Percentiles rank a stretch among this genome's conserved stretches.
phyloP scores from a whole-genome alignment of 1,140 invertebrate species.

The Musca vetustissima region DNA sequence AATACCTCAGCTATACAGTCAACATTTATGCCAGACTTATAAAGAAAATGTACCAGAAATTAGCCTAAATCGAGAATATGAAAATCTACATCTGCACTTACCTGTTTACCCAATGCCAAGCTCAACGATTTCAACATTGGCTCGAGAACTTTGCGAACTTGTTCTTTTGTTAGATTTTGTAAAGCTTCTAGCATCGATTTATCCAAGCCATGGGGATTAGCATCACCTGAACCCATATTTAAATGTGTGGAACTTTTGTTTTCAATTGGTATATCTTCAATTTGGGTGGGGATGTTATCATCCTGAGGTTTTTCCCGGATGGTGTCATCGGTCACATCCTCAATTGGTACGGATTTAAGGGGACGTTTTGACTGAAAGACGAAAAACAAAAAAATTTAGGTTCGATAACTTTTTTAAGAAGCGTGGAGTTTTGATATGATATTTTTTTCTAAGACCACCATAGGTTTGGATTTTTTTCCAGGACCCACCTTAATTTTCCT shows the following conservation, averaged over 20 bases:
- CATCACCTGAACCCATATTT: neutral
- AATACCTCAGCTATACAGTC: no score
- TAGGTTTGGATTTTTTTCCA: no score
- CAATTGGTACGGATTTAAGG: neutral
- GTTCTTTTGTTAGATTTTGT: constrained; percentile 40
- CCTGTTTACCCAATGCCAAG: constrained; percentile 34
- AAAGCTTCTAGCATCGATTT: constrained; percentile 39
- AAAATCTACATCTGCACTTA: constrained; percentile 11
- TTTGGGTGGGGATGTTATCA: constrained; percentile 10
- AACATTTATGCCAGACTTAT: no score
- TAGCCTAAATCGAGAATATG: no score
- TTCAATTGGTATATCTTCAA: neutral
- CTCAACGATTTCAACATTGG: constrained; percentile 40
- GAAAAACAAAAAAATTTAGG: neutral
- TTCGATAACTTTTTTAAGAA: no score
- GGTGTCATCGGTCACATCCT: neutral
- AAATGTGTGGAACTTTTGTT: constrained; percentile 9
- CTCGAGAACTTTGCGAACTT: constrained; percentile 42
- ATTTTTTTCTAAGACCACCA: no score
- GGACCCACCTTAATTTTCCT: neutral
- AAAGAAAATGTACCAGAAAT: no score
- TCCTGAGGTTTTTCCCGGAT: constrained; percentile 11
- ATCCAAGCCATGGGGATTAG: constrained; percentile 18
- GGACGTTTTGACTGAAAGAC: neutral
- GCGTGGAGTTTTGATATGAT: no score